These are phyloP conservation scores for Centropristis striata DNA, from an alignment of 2,113 vertebrate species.

Conservation along the genomic window DNA sequence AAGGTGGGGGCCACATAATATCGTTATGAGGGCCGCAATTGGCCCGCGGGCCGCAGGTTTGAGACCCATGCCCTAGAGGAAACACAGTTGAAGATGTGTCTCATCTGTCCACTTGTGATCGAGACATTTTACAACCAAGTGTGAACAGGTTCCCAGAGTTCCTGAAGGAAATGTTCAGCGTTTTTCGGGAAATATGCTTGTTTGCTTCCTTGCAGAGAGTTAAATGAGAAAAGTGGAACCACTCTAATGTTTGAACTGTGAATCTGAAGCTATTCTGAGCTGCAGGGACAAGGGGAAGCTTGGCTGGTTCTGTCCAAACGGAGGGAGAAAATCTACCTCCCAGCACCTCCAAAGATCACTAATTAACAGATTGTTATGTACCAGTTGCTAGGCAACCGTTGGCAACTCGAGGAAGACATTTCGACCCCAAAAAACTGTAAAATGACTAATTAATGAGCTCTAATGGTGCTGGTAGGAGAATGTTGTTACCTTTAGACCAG, in stretches of 20 bases:
- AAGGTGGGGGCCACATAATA: too few relatives aligned
- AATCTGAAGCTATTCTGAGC: not conserved
- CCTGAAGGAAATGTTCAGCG: too few relatives aligned
- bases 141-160: too few relatives aligned
- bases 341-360: not conserved
- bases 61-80: too few relatives aligned
- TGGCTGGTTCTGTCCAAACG: not conserved
- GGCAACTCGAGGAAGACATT: not conserved
- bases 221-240: too few relatives aligned
- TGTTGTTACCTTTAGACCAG: too few relatives aligned
- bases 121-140: too few relatives aligned
- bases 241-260: not conserved
- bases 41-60: too few relatives aligned
- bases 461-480: not conserved
- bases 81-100: too few relatives aligned
- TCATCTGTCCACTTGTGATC: too few relatives aligned
- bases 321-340: constrained; percentile 3
- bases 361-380: constrained; percentile 3
- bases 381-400: not conserved
- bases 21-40: too few relatives aligned
- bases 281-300: not conserved
- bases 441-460: not conserved
- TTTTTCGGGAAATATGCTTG: too few relatives aligned
- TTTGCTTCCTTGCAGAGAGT: not conserved
- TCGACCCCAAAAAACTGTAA: not conserved